Evolutionary conservation across 1,140 invertebrate genomes (phyloP).

Genomic region (Theocolax elegans): DNA sequence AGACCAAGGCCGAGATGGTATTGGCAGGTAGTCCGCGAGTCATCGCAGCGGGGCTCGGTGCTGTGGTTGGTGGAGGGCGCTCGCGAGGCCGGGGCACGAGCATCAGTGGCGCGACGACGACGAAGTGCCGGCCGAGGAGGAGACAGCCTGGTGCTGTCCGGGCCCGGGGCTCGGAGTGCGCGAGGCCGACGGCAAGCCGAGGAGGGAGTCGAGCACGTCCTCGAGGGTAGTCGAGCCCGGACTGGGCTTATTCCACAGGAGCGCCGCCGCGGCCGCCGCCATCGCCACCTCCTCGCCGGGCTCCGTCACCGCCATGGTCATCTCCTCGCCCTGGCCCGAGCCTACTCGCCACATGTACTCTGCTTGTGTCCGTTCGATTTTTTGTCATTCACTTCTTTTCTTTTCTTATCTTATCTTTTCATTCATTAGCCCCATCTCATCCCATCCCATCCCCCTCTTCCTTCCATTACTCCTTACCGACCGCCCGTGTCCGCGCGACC

Average conservation of each 20-base stretch:
- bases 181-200: conserved; percentile 81
- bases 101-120: conserved; percentile 20
- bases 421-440: too few relatives aligned
- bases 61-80: too few relatives aligned
- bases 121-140: conserved; percentile 51
- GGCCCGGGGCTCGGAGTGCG: conserved; percentile 76
- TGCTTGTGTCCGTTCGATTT: conserved; percentile 38
- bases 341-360: conserved; percentile 50
- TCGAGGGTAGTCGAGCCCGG: conserved; percentile 88
- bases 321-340: conserved; percentile 60
- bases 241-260: conserved; percentile 69
- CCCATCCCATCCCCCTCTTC: conserved; percentile 57
- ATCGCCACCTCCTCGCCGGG: conserved; percentile 47
- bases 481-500: background rate
- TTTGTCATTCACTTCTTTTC: background rate
- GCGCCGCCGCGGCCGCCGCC: conserved; percentile 61
- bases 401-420: too few relatives aligned
- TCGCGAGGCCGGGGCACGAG: conserved; percentile 1
- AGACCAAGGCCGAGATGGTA: background rate
- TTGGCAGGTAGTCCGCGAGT: too few relatives aligned
- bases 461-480: too few relatives aligned
- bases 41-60: too few relatives aligned
- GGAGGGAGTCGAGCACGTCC: conserved; percentile 90
- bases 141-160: conserved; percentile 51
- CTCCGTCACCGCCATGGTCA: background rate